Evolutionary conservation across 2,797 vertebrate genomes (phyloP).

Genomic region (Cynodonichthys magdalenae): DNA sequence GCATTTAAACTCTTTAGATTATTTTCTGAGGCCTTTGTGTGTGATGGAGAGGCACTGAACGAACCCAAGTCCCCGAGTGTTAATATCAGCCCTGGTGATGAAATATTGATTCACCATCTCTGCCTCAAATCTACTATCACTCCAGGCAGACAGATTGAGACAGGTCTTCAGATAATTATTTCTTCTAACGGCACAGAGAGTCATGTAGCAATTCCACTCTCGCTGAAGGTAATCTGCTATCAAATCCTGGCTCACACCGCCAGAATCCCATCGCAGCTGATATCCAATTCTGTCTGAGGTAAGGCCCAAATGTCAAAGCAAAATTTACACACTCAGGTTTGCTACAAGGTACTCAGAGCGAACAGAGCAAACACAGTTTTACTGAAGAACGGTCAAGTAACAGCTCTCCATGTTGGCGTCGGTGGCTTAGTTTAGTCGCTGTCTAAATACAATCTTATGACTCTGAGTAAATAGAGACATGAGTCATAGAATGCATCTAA

Average conservation of each 20-base stretch:
- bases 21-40: slow-evolving; percentile 17
- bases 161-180: slow-evolving; percentile 38
- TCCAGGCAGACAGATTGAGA: slow-evolving; percentile 41
- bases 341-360: not conserved
- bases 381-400: not conserved
- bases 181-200: slow-evolving; percentile 28
- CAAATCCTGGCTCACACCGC: slow-evolving; percentile 7
- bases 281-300: not conserved
- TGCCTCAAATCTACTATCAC: slow-evolving; percentile 34
- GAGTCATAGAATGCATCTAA: slow-evolving; percentile 31
- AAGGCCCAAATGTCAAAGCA: not conserved
- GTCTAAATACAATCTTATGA: slow-evolving; percentile 31
- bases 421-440: slow-evolving; percentile 12
- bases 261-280: not conserved
- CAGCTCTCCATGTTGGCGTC: slow-evolving; percentile 20
- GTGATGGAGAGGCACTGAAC: not conserved
- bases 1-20: slow-evolving; percentile 20
- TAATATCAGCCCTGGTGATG: slow-evolving; percentile 53
- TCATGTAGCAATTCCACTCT: slow-evolving; percentile 13
- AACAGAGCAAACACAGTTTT: not conserved
- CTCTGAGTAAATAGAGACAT: slow-evolving; percentile 31
- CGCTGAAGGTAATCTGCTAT: slow-evolving; percentile 22
- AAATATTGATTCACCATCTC: slow-evolving; percentile 66
- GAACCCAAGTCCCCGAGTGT: slow-evolving; percentile 35
- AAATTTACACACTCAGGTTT: not conserved